These are phyloP conservation scores for Temnopleurus reevesii DNA, from an alignment of 53 echinoderm and acorn worm species.

Conservation along the genomic window DNA sequence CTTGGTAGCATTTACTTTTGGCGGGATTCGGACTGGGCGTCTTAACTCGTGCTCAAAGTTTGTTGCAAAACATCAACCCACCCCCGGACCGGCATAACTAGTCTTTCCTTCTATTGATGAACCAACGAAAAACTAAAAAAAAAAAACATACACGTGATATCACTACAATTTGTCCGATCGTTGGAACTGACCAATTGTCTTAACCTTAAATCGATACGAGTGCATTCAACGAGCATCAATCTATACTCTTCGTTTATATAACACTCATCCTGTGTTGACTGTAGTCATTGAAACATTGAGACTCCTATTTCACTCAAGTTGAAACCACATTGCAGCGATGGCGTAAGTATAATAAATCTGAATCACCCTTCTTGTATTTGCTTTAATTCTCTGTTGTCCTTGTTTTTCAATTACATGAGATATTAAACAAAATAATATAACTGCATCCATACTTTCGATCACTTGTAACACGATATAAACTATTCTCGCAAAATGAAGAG, in stretches of 20 bases:
- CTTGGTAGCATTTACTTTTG: neutral
- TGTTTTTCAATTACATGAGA: too few species aligned
- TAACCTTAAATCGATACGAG: neutral
- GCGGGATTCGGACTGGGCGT: neutral
- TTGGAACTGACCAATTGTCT: neutral
- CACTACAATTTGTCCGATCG: neutral
- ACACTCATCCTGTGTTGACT: neutral
- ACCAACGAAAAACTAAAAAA: neutral
- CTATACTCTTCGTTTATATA: neutral
- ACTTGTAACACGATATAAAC: too few species aligned
- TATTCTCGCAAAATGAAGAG: too few species aligned
- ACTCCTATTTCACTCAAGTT: neutral
- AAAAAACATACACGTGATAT: neutral
- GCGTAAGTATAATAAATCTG: constrained; percentile 3
- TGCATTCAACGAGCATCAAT: too few species aligned
- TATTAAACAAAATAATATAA: too few species aligned
- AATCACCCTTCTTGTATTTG: too few species aligned
- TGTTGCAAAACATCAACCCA: neutral
- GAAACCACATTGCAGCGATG: neutral
- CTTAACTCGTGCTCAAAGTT: neutral
- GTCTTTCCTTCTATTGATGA: too few species aligned
- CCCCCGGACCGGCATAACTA: too few species aligned
- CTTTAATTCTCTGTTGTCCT: too few species aligned
- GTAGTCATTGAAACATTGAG: neutral
- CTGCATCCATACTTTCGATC: too few species aligned